These are phyloP conservation scores for Latheticus oryzae DNA, from an alignment of 2,888 invertebrate species.

Conservation along the genomic window DNA sequence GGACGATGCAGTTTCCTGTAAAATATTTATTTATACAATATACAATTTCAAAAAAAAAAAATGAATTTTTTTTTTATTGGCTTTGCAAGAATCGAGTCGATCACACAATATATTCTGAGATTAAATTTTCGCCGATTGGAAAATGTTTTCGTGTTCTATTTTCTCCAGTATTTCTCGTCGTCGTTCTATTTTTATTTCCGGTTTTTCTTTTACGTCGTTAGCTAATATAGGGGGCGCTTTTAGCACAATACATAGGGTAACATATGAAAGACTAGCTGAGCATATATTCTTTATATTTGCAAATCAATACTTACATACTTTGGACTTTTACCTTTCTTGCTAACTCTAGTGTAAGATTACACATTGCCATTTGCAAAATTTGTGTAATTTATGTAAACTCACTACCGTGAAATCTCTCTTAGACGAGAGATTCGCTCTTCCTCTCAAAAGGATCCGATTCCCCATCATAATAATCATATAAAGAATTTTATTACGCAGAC, in stretches of 20 bases:
- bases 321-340: conserved; percentile 37
- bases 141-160: conserved; percentile 56
- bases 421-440: conserved; percentile 35
- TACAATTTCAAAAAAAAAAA: too few species aligned
- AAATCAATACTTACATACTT: conserved; percentile 52
- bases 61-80: conserved; percentile 4
- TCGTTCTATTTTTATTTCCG: conserved; percentile 59
- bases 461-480: conserved; percentile 42
- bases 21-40: too few species aligned
- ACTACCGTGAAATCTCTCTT: conserved; percentile 41
- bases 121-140: conserved; percentile 57
- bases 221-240: conserved; percentile 57
- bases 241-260: conserved; percentile 55
- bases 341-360: conserved; percentile 41
- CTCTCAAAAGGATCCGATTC: conserved; percentile 33
- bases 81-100: conserved; percentile 39
- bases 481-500: conserved; percentile 44
- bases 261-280: conserved; percentile 56
- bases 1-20: background rate
- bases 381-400: conserved; percentile 42
- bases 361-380: conserved; percentile 41
- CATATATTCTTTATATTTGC: conserved; percentile 55
- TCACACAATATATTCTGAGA: conserved; percentile 55
- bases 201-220: conserved; percentile 57
- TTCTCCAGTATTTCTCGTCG: conserved; percentile 45